Percentiles rank a stretch among this genome's conserved stretches.
Conservation (phyloP, 2,113 vertebrate genomes). For the Lontra canadensis region DNA sequence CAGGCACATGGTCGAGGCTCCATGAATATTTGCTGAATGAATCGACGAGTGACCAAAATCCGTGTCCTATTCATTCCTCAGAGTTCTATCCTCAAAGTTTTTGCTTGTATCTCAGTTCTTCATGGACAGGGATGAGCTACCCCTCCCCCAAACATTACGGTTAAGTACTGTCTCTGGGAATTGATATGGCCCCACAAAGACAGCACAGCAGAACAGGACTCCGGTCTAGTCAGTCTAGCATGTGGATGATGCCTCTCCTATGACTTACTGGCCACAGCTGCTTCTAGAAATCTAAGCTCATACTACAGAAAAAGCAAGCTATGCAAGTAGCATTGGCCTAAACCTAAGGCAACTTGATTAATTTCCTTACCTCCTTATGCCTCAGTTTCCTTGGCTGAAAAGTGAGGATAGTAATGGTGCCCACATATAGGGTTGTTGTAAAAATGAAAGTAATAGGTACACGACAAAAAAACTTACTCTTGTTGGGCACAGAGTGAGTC, state of each 20-base stretch:
- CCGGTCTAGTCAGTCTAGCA: background rate
- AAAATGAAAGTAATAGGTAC: background rate
- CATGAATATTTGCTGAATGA: background rate
- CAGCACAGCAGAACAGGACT: background rate
- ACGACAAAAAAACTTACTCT: background rate
- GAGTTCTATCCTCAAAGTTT: background rate
- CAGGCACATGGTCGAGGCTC: background rate
- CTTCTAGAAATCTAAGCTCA: background rate
- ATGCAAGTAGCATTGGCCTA: background rate
- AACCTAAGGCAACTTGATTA: background rate
- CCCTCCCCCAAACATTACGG: background rate
- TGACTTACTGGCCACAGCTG: background rate
- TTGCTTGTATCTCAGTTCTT: background rate
- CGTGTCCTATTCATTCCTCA: background rate
- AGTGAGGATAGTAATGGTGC: background rate
- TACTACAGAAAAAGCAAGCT: background rate
- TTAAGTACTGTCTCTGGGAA: background rate
- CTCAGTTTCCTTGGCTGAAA: background rate
- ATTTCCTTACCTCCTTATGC: background rate
- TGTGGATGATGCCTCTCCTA: background rate
- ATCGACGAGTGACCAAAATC: background rate
- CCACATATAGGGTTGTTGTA: background rate
- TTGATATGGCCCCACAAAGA: background rate
- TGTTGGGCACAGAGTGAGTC: background rate
- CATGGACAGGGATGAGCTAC: background rate